Conservation (phyloP, 2,797 vertebrate species). For the Arrhamphus sclerolepis region DNA sequence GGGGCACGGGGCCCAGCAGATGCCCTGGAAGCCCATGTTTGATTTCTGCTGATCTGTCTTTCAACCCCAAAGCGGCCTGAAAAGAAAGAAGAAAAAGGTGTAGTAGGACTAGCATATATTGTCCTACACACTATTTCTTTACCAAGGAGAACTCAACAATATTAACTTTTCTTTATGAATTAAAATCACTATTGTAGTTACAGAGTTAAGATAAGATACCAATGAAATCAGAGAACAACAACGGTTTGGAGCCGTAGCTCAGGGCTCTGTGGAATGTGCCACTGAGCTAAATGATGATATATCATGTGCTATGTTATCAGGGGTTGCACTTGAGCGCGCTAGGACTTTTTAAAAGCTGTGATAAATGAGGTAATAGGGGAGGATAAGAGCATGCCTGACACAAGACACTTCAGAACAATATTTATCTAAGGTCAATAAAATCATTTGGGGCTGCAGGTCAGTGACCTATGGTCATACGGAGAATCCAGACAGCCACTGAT, state of each 20-base stretch:
- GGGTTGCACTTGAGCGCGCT: slow-evolving; percentile 71
- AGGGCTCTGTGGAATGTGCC: slow-evolving; percentile 68
- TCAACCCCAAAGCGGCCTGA: slow-evolving; percentile 89
- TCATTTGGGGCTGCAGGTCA: slow-evolving; percentile 74
- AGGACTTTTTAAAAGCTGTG: slow-evolving; percentile 78
- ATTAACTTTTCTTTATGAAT: slow-evolving; percentile 8
- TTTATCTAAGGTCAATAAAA: slow-evolving; percentile 82
- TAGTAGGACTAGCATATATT: not conserved
- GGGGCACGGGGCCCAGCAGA: slow-evolving; percentile 84
- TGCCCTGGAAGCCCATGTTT: slow-evolving; percentile 88
- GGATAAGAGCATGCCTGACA: slow-evolving; percentile 75
- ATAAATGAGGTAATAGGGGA: slow-evolving; percentile 80
- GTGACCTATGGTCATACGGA: slow-evolving; percentile 59
- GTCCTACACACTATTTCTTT: not conserved
- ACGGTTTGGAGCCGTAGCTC: slow-evolving; percentile 41
- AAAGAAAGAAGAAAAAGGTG: slow-evolving; percentile 24
- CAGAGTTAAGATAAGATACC: slow-evolving; percentile 6
- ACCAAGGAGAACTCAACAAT: not conserved
- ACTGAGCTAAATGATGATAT: slow-evolving; percentile 67
- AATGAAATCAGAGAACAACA: slow-evolving; percentile 18
- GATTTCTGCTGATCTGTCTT: slow-evolving; percentile 89
- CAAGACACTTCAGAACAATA: slow-evolving; percentile 79
- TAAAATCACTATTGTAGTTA: slow-evolving; percentile 3
- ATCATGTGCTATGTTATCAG: slow-evolving; percentile 70
- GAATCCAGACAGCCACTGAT: slow-evolving; percentile 62